Base-by-base conservation (phyloP, 2,888 invertebrate species). In the Chaetogeoica ovagalla region DNA sequence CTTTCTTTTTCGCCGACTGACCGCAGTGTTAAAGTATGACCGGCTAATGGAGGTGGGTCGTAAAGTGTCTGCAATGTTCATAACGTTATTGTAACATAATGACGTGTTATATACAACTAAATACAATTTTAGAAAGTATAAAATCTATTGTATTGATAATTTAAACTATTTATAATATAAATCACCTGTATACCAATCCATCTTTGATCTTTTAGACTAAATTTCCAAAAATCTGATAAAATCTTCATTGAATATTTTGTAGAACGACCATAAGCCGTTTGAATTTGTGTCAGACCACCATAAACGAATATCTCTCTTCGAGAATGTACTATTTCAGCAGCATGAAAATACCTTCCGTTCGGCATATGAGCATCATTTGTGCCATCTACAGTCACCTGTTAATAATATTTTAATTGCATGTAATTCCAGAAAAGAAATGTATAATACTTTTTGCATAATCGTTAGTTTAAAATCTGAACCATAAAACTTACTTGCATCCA, bases 141-240 rank as follows among this genome's bases (percentile, higher is more conserved):
- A 62, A 62, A 55, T 19, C 0, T 19, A 55, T 55, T 55, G 19
- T 3, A 55, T 55, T 55, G 1, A 55, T 55, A 8, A 19, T 2
- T 48, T 48, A 11, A 43, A 57, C 15, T 63, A 19, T 37, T 15
- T 0, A 30, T 48, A 3, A 48, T 1, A 48, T 13, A 48, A 48
- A 43, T 60, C 13, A 89, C 88, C 72, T 88, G 89, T 21, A 93
- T 91, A 84, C 91, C 91, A 83, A 90, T 90, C 94, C 94, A 94
- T 68, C 93, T 89, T 84, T 94, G 93, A 86, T 94, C 93, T 85
- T 93, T 93, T 82, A 94, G 89, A 84, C 93, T 93, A 85, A 96
- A 97, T 85, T 93, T 94, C 97, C 97, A 97, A 85, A 96, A 95
- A 85, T 97, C 96, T 65, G 90, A 91, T 2, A 96, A 88, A 3